phyloP scores from a whole-genome alignment of 1,140 invertebrate genomes.

The Spodoptera frugiperda region DNA sequence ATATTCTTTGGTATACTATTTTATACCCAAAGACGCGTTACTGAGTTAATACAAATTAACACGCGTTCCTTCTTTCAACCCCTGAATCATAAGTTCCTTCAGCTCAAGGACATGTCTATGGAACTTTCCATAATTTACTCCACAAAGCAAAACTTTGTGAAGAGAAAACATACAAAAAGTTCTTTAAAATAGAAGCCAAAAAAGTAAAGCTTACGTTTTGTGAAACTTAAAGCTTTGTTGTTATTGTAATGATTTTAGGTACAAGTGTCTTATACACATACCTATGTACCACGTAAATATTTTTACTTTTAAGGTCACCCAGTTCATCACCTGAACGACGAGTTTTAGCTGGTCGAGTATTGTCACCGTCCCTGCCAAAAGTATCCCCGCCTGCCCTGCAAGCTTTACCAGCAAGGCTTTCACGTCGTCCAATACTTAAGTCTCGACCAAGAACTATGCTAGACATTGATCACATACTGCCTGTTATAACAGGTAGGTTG shows the following conservation, averaged over 20 bases:
- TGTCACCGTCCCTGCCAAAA: conserved; percentile 71
- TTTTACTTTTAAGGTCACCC: conserved; percentile 59
- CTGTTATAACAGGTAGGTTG: conserved; percentile 69
- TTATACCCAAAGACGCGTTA: too few species aligned
- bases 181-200: neutral
- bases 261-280: neutral
- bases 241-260: too few species aligned
- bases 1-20: too few species aligned
- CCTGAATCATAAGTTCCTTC: too few species aligned
- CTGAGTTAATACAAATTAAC: too few species aligned
- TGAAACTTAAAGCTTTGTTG: conserved; percentile 8
- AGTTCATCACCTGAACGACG: conserved; percentile 75
- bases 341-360: conserved; percentile 63
- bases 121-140: neutral
- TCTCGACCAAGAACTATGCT: conserved; percentile 57
- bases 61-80: too few species aligned
- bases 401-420: conserved; percentile 63
- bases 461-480: conserved; percentile 61
- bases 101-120: neutral
- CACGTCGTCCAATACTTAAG: conserved; percentile 51
- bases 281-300: neutral
- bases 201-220: conserved; percentile 8
- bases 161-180: neutral
- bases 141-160: neutral
- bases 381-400: conserved; percentile 61